A percentile compares a stretch with the other conserved stretches of the same genome.
These are phyloP conservation scores for Poeciliopsis paucimaculata DNA, from an alignment of 2,797 vertebrate genomes.

Conservation along the genomic window DNA sequence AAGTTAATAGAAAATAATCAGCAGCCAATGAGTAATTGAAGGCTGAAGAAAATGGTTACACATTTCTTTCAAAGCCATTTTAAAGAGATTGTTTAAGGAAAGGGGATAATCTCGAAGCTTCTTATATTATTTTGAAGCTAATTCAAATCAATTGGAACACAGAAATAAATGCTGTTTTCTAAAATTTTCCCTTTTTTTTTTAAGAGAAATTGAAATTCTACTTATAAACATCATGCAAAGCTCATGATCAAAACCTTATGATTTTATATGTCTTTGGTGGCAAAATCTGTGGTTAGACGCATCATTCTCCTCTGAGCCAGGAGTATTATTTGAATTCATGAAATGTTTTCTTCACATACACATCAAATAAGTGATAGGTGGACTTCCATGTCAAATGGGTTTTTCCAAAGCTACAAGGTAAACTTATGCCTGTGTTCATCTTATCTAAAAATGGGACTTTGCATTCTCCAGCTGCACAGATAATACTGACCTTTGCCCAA, in stretches of 20 bases:
- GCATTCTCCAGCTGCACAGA: neutral
- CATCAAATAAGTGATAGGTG: neutral
- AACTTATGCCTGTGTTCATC: neutral
- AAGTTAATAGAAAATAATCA: no score
- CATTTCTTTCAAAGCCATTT: no score
- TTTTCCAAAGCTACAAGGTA: neutral
- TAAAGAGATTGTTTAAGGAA: no score
- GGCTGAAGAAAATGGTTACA: no score
- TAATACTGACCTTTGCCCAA: neutral
- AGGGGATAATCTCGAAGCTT: no score
- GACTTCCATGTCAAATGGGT: neutral
- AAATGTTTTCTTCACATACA: neutral
- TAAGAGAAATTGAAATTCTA: neutral
- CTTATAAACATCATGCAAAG: neutral
- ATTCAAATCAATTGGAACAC: no score
- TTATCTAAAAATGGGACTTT: neutral
- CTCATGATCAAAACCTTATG: no score
- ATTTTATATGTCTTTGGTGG: neutral
- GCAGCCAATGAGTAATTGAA: no score
- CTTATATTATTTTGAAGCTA: no score
- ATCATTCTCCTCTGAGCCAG: neutral
- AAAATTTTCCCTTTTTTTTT: neutral
- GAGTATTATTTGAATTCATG: neutral
- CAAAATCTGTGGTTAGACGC: neutral
- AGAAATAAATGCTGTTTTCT: neutral